Percentiles rank a stretch among this genome's conserved stretches.
Conservation (phyloP, 2,888 invertebrate species). For the Pelosia muscerda region DNA sequence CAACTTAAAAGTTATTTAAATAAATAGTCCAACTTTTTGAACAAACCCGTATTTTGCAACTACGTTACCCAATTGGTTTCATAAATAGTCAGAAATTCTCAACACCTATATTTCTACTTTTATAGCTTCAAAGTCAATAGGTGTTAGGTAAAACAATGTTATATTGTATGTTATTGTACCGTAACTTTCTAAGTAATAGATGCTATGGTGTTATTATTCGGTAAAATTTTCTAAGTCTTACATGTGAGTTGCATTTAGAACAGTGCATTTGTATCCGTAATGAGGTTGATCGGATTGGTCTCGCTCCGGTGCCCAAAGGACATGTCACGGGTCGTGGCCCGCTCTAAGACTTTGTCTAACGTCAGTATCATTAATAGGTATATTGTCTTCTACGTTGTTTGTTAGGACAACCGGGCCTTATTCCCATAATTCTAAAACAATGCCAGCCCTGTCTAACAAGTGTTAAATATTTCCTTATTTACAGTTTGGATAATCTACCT, state of each 20-base stretch:
- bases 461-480: conserved; percentile 15
- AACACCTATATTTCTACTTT: background rate
- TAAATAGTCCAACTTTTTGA: background rate
- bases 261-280: conserved; percentile 61
- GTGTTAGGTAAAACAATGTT: too few relatives aligned
- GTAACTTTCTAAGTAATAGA: background rate
- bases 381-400: conserved; percentile 35
- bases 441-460: conserved; percentile 1
- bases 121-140: background rate
- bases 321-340: conserved; percentile 65
- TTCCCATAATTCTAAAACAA: conserved; percentile 21
- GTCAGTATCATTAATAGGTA: conserved; percentile 39
- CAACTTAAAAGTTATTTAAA: background rate
- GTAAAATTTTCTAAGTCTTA: background rate
- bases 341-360: conserved; percentile 52
- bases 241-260: conserved; percentile 4
- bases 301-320: conserved; percentile 67
- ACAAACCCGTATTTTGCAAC: background rate
- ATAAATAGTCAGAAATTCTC: background rate
- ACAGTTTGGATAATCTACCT: background rate
- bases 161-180: background rate
- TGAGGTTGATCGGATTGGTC: conserved; percentile 76
- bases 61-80: background rate
- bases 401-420: conserved; percentile 14
- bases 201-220: background rate